phyloP scores from a whole-genome alignment of 2,888 invertebrate species.

The Aromia moschata region DNA sequence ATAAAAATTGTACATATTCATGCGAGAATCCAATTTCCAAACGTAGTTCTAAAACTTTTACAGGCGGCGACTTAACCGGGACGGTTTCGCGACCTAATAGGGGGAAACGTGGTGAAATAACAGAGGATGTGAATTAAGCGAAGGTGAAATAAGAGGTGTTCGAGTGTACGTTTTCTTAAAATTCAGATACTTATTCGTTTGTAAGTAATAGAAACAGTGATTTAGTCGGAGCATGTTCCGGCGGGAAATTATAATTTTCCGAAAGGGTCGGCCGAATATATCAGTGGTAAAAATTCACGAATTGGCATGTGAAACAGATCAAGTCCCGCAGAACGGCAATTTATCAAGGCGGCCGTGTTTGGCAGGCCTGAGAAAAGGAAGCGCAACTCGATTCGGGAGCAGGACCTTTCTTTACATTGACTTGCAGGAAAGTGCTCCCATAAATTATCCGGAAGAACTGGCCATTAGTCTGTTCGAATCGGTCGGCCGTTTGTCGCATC shows the following conservation, averaged over 20 bases:
- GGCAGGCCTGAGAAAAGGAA: slow-evolving; percentile 54
- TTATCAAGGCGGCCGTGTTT: slow-evolving; percentile 54
- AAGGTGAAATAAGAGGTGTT: too few species aligned
- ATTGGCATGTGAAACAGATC: slow-evolving; percentile 46
- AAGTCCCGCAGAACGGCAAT: slow-evolving; percentile 54
- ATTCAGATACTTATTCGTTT: too few species aligned
- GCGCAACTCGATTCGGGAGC: slow-evolving; percentile 47
- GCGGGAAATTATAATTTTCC: slow-evolving; percentile 7
- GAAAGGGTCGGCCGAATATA: slow-evolving; percentile 2
- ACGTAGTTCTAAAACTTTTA: too few species aligned
- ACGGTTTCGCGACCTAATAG: too few species aligned
- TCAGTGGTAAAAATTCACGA: slow-evolving; percentile 23
- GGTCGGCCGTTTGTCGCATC: slow-evolving; percentile 49
- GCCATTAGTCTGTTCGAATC: slow-evolving; percentile 61
- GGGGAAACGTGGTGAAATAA: too few species aligned
- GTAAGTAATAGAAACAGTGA: background rate
- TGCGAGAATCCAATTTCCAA: too few species aligned
- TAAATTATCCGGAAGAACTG: slow-evolving; percentile 61
- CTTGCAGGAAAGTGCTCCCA: slow-evolving; percentile 59
- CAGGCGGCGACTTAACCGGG: too few species aligned
- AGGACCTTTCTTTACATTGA: slow-evolving; percentile 60
- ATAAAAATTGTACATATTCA: too few species aligned
- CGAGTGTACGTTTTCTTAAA: too few species aligned
- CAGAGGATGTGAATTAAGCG: too few species aligned
- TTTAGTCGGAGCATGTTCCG: background rate